Conservation (phyloP, 2,888 invertebrate species). For the Tineola bisselliella region DNA sequence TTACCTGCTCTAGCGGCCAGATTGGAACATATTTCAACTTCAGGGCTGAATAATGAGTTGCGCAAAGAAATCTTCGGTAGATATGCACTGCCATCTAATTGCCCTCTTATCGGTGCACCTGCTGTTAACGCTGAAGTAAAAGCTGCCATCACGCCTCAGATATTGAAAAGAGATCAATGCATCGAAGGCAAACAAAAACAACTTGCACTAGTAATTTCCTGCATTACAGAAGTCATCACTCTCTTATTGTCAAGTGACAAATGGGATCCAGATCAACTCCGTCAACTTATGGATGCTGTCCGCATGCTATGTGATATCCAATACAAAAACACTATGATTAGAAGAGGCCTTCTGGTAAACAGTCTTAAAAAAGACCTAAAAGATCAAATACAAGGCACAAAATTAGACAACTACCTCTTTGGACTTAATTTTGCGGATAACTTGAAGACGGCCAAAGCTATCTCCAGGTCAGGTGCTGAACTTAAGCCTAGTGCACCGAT, state of each 20-base stretch:
- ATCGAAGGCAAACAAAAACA: constrained; percentile 22
- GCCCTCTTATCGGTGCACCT: constrained; percentile 20
- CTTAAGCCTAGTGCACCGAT: constrained; percentile 14
- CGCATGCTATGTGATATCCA: constrained; percentile 18
- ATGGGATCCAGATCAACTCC: constrained; percentile 7
- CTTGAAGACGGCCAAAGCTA: constrained; percentile 19
- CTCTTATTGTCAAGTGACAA: constrained; percentile 11
- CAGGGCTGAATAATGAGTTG: constrained; percentile 18
- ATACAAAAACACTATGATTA: constrained; percentile 16
- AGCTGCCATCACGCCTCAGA: constrained; percentile 18
- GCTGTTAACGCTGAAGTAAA: constrained; percentile 21
- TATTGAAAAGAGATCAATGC: constrained; percentile 19
- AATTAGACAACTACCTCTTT: constrained; percentile 19
- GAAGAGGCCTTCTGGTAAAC: constrained; percentile 17
- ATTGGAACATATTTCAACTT: constrained; percentile 18
- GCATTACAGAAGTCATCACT: constrained; percentile 18
- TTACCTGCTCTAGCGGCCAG: constrained; percentile 19
- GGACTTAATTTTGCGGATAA: constrained; percentile 18
- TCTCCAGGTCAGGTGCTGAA: constrained; percentile 18
- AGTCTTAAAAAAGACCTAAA: constrained; percentile 20
- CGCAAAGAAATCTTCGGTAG: constrained; percentile 19
- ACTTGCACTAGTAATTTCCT: constrained; percentile 18
- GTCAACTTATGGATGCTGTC: constrained; percentile 18
- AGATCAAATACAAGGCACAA: constrained; percentile 19
- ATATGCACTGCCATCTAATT: constrained; percentile 20